phyloP scores from a whole-genome alignment of 2,888 invertebrate genomes.

The Lutraria lutraria region DNA sequence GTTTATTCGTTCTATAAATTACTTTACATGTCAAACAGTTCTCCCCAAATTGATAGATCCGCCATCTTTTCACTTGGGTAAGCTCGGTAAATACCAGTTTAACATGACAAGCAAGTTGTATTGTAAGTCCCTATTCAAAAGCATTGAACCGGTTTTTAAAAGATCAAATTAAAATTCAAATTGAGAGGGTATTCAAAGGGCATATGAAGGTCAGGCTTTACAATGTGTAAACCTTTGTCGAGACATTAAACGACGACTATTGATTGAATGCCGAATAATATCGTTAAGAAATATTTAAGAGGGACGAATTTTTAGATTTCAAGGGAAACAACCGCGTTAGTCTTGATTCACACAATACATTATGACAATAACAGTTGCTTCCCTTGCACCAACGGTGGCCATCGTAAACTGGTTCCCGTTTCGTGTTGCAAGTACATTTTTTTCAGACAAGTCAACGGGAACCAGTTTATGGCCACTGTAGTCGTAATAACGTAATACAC shows the following conservation, averaged over 20 bases:
- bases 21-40: constrained; percentile 5
- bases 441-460: no score
- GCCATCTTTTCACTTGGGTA: constrained; percentile 50
- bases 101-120: constrained; percentile 14
- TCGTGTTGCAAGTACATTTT: no score
- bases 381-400: neutral
- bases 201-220: constrained; percentile 5
- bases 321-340: neutral
- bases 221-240: neutral
- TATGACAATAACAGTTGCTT: neutral
- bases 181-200: constrained; percentile 22
- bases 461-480: no score
- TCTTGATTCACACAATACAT: neutral
- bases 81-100: constrained; percentile 41
- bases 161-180: constrained; percentile 34
- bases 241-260: neutral
- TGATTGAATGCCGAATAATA: neutral
- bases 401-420: neutral
- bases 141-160: constrained; percentile 20
- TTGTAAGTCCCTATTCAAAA: constrained; percentile 19
- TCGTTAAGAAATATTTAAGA: neutral
- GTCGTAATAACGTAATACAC: no score
- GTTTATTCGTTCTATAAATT: constrained; percentile 4
- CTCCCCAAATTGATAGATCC: constrained; percentile 3
- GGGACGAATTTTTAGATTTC: neutral